phyloP scores from a whole-genome alignment of 2,113 vertebrate genomes.

The Thinocorus orbignyianus region DNA sequence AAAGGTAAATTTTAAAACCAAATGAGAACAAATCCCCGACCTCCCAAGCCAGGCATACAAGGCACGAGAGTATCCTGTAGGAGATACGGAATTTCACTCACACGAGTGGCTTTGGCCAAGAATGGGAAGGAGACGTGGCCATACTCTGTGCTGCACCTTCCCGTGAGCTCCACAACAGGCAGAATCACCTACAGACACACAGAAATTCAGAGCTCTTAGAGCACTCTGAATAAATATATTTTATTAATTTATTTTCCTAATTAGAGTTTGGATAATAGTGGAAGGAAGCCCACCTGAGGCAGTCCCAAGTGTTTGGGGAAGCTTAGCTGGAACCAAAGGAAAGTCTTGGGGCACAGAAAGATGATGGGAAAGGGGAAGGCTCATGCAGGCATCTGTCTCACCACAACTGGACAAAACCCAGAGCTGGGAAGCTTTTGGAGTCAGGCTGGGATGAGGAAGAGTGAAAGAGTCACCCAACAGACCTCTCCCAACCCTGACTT shows the following conservation, averaged over 20 bases:
- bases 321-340: neutral
- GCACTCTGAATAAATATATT: neutral
- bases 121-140: too few relatives aligned
- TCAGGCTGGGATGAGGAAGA: neutral
- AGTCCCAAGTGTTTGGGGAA: rapidly evolving
- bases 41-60: neutral
- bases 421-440: neutral
- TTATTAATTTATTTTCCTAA: too few relatives aligned
- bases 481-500: neutral
- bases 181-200: neutral
- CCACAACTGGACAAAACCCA: neutral
- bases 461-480: neutral
- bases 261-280: too few relatives aligned
- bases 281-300: neutral
- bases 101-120: too few relatives aligned
- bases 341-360: neutral
- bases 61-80: too few relatives aligned
- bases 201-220: neutral
- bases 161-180: neutral
- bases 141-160: too few relatives aligned
- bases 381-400: rapidly evolving
- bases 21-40: neutral
- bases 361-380: neutral
- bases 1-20: neutral
- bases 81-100: rapidly evolving